Conservation (phyloP, 2,797 vertebrate species). For the Fringilla coelebs region DNA sequence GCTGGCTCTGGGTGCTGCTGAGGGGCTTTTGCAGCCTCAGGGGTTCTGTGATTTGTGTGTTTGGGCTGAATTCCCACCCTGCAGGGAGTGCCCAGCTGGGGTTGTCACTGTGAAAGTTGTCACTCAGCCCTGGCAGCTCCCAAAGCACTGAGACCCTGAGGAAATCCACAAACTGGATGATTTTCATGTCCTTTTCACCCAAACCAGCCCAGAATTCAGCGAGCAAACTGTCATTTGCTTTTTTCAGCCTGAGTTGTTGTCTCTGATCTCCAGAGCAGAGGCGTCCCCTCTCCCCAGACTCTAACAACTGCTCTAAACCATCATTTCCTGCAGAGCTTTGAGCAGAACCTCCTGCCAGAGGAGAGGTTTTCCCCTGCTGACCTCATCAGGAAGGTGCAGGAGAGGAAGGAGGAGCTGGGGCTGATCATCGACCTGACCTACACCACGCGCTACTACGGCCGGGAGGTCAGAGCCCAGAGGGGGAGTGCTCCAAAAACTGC, state of each 20-base stretch:
- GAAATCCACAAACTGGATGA: rapidly evolving
- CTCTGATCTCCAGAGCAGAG: background rate
- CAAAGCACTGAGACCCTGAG: background rate
- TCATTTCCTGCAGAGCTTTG: conserved; percentile 70
- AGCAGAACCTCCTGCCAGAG: conserved; percentile 43
- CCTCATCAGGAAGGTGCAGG: conserved; percentile 75
- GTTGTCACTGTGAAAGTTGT: background rate
- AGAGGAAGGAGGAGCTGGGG: conserved; percentile 83
- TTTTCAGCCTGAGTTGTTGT: too few species aligned
- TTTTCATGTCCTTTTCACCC: background rate
- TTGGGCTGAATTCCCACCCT: background rate
- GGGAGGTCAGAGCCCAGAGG: conserved; percentile 54
- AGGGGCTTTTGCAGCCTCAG: background rate
- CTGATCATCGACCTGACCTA: conserved; percentile 89
- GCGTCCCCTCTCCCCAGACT: rapidly evolving
- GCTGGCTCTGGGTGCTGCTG: rapidly evolving
- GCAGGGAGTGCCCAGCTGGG: too few species aligned
- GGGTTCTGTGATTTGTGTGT: rapidly evolving
- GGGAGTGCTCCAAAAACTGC: too few species aligned
- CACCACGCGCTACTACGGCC: conserved; percentile 85
- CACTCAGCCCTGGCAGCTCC: too few species aligned
- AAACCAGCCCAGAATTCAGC: rapidly evolving
- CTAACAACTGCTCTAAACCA: background rate
- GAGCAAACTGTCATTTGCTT: background rate
- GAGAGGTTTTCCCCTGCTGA: conserved; percentile 83